phyloP scores from a whole-genome alignment of 2,113 vertebrate genomes.

The Felis catus region F.catus_Fca126_mat1.0 CM031419.1:164127501-164128000 shows the following conservation, averaged over 20 bases:
- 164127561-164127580: neutral
- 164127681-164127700: neutral
- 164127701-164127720: neutral
- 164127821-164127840: neutral
- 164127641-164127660: constrained; percentile 27
- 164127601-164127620: neutral
- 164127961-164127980: neutral
- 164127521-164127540: neutral
- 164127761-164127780: neutral
- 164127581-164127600: neutral
- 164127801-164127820: neutral
- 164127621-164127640: neutral
- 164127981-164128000: neutral
- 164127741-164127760: neutral
- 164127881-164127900: neutral
- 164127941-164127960: neutral
- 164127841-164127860: neutral
- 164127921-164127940: neutral
- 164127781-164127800: neutral
- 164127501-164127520: neutral
- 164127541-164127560: neutral
- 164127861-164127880: neutral
- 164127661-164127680: neutral
- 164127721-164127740: neutral
- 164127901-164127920: neutral